Conservation (phyloP, 2,797 vertebrate genomes). For the Mormyrops attenuatus region DNA sequence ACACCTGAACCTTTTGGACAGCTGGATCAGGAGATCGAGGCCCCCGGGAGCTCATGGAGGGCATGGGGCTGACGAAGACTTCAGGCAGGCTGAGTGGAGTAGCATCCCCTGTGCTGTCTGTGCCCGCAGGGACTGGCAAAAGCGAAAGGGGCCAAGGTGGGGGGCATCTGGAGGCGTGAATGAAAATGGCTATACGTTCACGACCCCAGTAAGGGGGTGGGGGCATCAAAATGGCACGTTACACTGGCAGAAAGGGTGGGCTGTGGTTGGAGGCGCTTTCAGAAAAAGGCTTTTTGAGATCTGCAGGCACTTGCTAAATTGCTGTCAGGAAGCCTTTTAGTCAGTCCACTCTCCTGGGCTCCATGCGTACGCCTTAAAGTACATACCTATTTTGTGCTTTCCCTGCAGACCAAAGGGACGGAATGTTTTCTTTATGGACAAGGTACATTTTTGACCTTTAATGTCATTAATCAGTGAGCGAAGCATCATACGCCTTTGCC, state of each 20-base stretch:
- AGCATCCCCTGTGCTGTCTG: neutral
- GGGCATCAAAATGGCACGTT: neutral
- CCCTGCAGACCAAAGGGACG: slow-evolving; percentile 5
- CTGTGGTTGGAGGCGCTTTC: neutral
- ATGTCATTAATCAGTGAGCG: neutral
- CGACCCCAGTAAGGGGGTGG: neutral
- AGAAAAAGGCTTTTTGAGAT: slow-evolving; percentile 7
- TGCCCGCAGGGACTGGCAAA: neutral
- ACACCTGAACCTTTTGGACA: neutral
- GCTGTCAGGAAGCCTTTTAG: slow-evolving; percentile 11
- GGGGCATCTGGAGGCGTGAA: neutral
- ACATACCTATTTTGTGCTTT: neutral
- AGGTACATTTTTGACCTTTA: neutral
- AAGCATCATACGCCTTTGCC: neutral
- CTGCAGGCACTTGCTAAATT: slow-evolving; percentile 7
- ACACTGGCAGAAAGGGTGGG: neutral
- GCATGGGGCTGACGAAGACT: neutral
- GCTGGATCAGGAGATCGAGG: neutral
- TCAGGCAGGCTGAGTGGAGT: neutral
- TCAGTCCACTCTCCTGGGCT: neutral
- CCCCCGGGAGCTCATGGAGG: neutral
- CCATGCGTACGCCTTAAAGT: neutral
- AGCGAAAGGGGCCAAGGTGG: neutral
- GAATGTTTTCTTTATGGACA: neutral
- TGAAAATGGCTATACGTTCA: neutral